Evolutionary conservation across 2,888 invertebrate species (phyloP).

Genomic region (Crematogaster levior): DNA sequence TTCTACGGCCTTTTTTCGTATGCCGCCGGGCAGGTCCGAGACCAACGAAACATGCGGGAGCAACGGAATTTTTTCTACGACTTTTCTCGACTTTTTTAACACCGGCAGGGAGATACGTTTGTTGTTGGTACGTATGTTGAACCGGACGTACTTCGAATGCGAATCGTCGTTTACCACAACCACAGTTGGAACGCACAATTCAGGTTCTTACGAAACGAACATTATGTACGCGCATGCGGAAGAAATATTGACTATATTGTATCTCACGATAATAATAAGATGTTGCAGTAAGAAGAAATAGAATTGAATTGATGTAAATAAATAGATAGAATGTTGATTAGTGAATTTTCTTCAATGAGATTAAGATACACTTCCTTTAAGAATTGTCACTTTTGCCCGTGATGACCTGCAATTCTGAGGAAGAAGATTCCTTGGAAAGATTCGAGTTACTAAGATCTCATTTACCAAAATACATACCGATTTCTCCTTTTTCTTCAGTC

Average conservation of each 20-base stretch:
- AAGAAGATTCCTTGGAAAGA: neutral
- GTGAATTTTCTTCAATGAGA: slow-evolving; percentile 19
- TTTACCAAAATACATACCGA: slow-evolving; percentile 20
- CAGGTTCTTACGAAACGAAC: neutral
- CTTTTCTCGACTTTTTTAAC: slow-evolving; percentile 69
- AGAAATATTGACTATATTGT: neutral
- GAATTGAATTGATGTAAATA: neutral
- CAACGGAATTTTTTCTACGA: slow-evolving; percentile 68
- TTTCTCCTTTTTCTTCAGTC: neutral
- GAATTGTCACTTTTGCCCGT: neutral
- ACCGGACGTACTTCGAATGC: slow-evolving; percentile 65
- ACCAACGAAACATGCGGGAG: slow-evolving; percentile 70
- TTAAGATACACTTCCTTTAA: neutral
- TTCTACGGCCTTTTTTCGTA: slow-evolving; percentile 76
- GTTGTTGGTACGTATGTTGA: neutral
- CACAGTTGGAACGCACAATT: neutral
- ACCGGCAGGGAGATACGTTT: slow-evolving; percentile 23
- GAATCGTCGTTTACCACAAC: slow-evolving; percentile 64
- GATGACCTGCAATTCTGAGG: neutral
- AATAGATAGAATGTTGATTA: neutral
- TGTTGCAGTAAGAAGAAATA: neutral
- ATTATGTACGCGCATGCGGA: neutral
- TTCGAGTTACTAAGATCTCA: neutral
- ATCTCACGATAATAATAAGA: neutral
- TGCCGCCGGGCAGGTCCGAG: slow-evolving; percentile 70